These are phyloP conservation scores for Lagodon rhomboides DNA, from an alignment of 2,797 vertebrate species.

Conservation along the genomic window DNA sequence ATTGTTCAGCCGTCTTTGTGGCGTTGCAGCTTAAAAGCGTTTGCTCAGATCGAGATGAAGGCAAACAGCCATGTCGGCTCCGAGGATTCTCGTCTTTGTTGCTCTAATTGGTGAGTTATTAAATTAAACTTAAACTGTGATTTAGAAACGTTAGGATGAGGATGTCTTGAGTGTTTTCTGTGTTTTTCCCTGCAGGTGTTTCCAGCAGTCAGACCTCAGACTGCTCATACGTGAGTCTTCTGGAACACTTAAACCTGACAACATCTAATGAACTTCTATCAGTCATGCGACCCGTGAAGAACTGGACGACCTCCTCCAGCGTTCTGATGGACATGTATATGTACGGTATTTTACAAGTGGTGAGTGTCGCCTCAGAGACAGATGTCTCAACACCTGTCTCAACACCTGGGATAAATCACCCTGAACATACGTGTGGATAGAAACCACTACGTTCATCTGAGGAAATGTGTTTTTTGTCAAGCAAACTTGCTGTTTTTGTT, in stretches of 20 bases:
- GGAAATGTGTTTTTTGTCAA: no score
- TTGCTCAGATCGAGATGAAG: neutral
- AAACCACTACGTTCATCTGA: no score
- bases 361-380: constrained; percentile 43
- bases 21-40: constrained; percentile 30
- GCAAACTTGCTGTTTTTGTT: neutral
- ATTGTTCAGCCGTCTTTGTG: neutral
- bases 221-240: constrained; percentile 73
- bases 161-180: neutral
- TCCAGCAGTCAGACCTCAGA: constrained; percentile 31
- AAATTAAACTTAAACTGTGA: neutral
- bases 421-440: no score
- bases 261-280: constrained; percentile 7
- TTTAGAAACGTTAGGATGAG: neutral
- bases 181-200: constrained; percentile 19
- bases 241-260: constrained; percentile 67
- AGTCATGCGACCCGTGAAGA: constrained; percentile 66
- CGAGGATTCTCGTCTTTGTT: neutral
- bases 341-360: constrained; percentile 76
- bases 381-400: no score
- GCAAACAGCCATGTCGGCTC: constrained; percentile 48
- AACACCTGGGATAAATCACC: no score
- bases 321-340: constrained; percentile 63
- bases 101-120: constrained; percentile 57
- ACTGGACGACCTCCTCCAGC: constrained; percentile 50